phyloP scores from a whole-genome alignment of 2,888 invertebrate genomes.

The Azorinus chamasolen region DNA sequence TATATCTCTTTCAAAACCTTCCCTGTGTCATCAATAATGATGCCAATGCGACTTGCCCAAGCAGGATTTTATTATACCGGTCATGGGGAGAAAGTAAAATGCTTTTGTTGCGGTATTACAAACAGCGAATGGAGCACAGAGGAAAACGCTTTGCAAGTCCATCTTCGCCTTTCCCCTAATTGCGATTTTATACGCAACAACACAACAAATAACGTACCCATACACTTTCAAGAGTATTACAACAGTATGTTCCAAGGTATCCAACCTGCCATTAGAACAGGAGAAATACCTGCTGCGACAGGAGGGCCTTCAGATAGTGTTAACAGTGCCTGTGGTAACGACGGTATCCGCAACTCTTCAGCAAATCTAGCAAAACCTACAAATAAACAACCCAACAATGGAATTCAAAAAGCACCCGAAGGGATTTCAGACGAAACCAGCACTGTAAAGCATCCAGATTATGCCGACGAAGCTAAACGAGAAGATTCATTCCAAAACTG shows the following conservation, averaged over 20 bases:
- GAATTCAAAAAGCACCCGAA: too few relatives aligned
- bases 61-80: conserved; percentile 26
- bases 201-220: conserved; percentile 3
- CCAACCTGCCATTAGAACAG: not conserved
- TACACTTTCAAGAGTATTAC: not conserved
- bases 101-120: conserved; percentile 19
- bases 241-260: not conserved
- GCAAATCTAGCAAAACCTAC: not conserved
- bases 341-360: not conserved
- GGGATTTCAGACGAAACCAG: not conserved
- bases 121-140: conserved; percentile 15
- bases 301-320: not conserved
- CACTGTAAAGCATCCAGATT: conserved; percentile 6
- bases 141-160: conserved; percentile 10
- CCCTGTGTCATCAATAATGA: conserved; percentile 1
- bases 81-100: conserved; percentile 5
- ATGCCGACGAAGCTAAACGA: conserved; percentile 5
- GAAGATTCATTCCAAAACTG: conserved; percentile 9
- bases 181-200: conserved; percentile 3
- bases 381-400: too few relatives aligned
- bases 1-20: conserved; percentile 16
- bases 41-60: conserved; percentile 16
- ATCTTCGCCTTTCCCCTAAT: conserved; percentile 5
- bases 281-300: not conserved
- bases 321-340: not conserved